Percentiles rank a stretch among this genome's conserved stretches.
phyloP scores from a whole-genome alignment of 2,113 vertebrate species.

The Actenoides hombroni region DNA sequence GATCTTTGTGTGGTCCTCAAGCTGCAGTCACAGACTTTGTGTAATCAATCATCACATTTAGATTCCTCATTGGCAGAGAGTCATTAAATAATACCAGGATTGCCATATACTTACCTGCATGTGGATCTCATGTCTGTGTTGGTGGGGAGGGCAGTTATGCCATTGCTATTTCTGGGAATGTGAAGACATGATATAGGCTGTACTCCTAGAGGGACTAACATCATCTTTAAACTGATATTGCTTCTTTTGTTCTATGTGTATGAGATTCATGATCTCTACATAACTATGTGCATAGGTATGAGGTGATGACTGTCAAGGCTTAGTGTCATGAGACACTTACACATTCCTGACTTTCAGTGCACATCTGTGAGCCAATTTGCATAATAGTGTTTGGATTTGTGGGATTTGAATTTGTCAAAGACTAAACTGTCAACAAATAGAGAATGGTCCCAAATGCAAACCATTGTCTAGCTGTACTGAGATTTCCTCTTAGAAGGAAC shows the following conservation, averaged over 20 bases:
- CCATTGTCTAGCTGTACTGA: background rate
- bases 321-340: background rate
- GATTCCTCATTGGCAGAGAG: background rate
- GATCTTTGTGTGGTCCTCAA: background rate
- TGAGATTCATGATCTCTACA: background rate
- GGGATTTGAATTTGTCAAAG: background rate
- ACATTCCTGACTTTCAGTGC: background rate
- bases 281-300: background rate
- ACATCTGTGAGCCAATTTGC: background rate
- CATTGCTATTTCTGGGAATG: background rate
- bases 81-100: background rate
- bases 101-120: background rate
- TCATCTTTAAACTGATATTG: background rate
- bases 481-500: background rate
- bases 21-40: background rate
- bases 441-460: background rate
- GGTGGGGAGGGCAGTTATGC: background rate
- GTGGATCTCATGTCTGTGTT: background rate
- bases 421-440: background rate
- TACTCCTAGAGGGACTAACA: background rate
- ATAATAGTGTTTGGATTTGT: background rate
- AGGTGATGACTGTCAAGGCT: background rate
- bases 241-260: background rate
- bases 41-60: background rate
- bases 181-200: background rate